Evolutionary conservation across 1,140 invertebrate species (phyloP).

Genomic region (Leptestheria dahalacensis): DNA sequence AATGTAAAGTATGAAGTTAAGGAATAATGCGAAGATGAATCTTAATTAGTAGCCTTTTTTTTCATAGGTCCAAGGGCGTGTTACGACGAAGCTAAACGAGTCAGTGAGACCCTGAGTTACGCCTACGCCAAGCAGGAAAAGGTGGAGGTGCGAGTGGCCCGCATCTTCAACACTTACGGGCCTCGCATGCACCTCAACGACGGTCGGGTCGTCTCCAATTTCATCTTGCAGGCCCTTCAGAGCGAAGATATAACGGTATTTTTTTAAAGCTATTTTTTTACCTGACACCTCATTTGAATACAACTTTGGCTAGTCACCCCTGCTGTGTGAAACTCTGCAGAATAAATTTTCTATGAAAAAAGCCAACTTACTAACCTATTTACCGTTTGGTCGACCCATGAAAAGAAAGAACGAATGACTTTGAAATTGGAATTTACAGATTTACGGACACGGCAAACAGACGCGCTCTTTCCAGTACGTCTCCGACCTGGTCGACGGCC

Average conservation of each 20-base stretch:
- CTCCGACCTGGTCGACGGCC: conserved; percentile 87
- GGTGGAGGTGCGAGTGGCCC: conserved; percentile 81
- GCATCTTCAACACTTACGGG: conserved; percentile 99
- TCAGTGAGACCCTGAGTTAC: conserved; percentile 90
- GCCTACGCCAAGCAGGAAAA: conserved; percentile 95
- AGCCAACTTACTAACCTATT: no score
- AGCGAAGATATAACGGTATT: conserved; percentile 85
- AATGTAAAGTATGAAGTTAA: neutral
- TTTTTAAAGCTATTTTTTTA: conserved; percentile 14
- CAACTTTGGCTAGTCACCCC: neutral
- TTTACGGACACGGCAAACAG: conserved; percentile 91
- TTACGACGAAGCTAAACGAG: conserved; percentile 97
- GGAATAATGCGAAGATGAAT: neutral
- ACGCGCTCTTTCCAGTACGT: conserved; percentile 98
- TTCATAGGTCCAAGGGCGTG: conserved; percentile 56
- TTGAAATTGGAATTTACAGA: conserved; percentile 34
- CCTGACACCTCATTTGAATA: neutral
- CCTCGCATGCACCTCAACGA: conserved; percentile 99
- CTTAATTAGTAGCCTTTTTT: conserved; percentile 1
- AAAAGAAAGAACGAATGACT: conserved; percentile 10
- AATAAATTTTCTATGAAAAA: no score
- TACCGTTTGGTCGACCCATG: no score
- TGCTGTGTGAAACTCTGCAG: no score
- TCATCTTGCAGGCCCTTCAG: conserved; percentile 90
- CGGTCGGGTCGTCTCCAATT: conserved; percentile 96